Conservation (phyloP, 1,140 invertebrate genomes). For the Panonychus citri region DNA sequence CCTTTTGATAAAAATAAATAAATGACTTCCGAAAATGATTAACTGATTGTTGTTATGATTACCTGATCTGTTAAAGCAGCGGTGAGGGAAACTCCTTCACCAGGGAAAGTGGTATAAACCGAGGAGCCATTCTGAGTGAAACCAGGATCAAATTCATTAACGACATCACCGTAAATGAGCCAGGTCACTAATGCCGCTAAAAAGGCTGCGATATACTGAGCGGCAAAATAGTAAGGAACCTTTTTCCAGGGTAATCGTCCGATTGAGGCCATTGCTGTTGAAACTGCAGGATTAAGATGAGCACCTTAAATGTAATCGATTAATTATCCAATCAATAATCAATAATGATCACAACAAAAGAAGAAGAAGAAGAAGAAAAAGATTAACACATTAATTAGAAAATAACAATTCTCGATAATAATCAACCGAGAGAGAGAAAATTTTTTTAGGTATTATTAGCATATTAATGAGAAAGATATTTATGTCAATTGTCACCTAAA, state of each 20-base stretch:
- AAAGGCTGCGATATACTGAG: slow-evolving; percentile 28
- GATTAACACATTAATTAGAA: too few species aligned
- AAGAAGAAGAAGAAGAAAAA: too few species aligned
- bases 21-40: too few species aligned
- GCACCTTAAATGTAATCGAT: slow-evolving; percentile 20
- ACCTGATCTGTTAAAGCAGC: slow-evolving; percentile 21
- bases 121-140: too few species aligned
- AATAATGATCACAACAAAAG: too few species aligned
- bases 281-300: slow-evolving; percentile 33
- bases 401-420: too few species aligned
- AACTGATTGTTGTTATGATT: slow-evolving; percentile 30
- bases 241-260: slow-evolving; percentile 24
- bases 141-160: slow-evolving; percentile 23
- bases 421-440: too few species aligned
- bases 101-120: too few species aligned
- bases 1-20: too few species aligned
- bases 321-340: not conserved
- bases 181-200: slow-evolving; percentile 11
- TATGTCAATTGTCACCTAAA: too few species aligned
- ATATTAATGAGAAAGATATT: too few species aligned
- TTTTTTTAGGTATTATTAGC: too few species aligned
- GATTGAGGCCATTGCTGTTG: slow-evolving; percentile 25
- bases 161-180: slow-evolving; percentile 20
- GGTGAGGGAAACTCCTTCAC: not conserved
- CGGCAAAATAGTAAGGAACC: slow-evolving; percentile 27